Conservation (phyloP, 2,113 vertebrate species). For the Stigmatopora nigra region DNA sequence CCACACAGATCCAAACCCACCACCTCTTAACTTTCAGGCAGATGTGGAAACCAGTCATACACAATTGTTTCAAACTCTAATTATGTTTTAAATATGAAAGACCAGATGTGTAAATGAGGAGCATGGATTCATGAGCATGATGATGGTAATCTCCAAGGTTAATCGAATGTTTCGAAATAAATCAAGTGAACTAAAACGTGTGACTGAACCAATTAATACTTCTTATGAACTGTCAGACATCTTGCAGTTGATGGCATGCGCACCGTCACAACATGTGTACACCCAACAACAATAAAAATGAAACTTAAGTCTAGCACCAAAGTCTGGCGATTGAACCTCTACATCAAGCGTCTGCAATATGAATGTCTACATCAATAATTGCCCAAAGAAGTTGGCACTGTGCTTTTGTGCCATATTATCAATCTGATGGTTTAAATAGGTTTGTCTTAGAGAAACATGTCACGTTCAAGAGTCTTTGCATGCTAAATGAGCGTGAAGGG, state of each 20-base stretch:
- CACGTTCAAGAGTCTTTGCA: neutral
- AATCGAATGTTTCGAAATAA: constrained; percentile 2
- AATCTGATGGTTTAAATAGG: neutral
- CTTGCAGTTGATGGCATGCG: neutral
- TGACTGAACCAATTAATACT: constrained; percentile 5
- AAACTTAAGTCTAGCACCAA: neutral
- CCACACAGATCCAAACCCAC: too few species aligned
- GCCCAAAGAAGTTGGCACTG: neutral
- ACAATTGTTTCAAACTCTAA: neutral
- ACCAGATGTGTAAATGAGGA: neutral
- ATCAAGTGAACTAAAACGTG: constrained; percentile 1
- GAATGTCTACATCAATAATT: neutral
- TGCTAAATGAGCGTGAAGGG: neutral
- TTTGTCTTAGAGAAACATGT: neutral
- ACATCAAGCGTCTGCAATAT: neutral
- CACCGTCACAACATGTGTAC: neutral
- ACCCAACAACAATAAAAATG: neutral
- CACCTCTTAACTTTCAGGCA: too few species aligned
- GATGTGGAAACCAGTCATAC: too few species aligned
- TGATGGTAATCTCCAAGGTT: neutral
- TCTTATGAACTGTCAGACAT: neutral
- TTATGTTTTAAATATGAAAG: neutral
- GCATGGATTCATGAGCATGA: neutral
- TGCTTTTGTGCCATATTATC: neutral
- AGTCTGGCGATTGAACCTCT: too few species aligned